Evolutionary conservation across 2,113 vertebrate species (phyloP), one percentile per base, ranked within the genome.

Genomic region (Ammodytes dubius): DNA sequence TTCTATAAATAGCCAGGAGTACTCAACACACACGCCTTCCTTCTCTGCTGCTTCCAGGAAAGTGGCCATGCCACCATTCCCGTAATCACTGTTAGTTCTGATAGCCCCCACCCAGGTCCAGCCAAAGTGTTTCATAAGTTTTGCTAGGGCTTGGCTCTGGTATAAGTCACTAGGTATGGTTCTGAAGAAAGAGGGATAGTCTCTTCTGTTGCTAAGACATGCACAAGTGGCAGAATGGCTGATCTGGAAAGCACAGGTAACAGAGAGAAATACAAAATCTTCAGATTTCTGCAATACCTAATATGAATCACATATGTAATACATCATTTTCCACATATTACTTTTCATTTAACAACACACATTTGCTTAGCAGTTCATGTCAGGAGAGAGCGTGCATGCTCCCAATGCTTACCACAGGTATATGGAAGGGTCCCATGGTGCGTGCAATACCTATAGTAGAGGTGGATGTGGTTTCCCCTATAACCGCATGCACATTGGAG

Each of bases 191-290:
- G 94, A 94, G 0, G 94, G 94, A 57, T 94, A 96, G 64, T 95
- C 89, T 77, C 78, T 92, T 83, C 94, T 95, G 84, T 95, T 92
- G 77, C 95, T 91, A 14, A 96, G 94, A 90, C 95, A 95, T 19
- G 94, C 95, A 88, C 95, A 95, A 1, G 95, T 95, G 56, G 95
- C 95, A 82, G 94, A 95, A 84, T 96, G 95, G 82, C 95, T 95
- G 76, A 96, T 92, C 95, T 95, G 89, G 76, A 27, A 27, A 77
- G 85, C n/a, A 76, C 12, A 82, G 67, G 42, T n/a, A 12, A 60
- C 19, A 49, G 15, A 77, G 8, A 83, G 14, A 64, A 43, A 43
- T 6, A 13, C 5, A 13, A 59, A 1, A 39, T 17, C 69, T 64
- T 57, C 1, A 58, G 14, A 50, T 3, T 3, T 42, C 3, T 42